Conservation (phyloP, 2,113 vertebrate species). For the Heterotis niloticus region DNA sequence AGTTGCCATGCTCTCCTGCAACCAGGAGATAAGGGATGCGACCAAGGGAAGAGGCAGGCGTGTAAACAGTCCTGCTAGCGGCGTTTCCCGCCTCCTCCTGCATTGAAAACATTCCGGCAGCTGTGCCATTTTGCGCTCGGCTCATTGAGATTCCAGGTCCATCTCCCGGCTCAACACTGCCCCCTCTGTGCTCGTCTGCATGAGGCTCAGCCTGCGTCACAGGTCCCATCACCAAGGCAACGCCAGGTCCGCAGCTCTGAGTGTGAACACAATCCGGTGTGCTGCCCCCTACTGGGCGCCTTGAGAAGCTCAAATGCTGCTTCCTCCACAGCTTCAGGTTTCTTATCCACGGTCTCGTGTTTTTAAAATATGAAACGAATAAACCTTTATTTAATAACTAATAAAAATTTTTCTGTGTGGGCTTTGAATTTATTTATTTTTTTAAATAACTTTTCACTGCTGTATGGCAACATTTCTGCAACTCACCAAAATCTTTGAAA, state of each 20-base stretch:
- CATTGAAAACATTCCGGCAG: background rate
- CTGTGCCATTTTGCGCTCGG: background rate
- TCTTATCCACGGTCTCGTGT: background rate
- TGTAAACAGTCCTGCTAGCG: background rate
- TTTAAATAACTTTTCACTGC: too few relatives aligned
- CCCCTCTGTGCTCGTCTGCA: conserved; percentile 54
- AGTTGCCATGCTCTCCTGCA: background rate
- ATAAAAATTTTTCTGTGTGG: too few relatives aligned
- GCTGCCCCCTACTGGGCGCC: conserved; percentile 73
- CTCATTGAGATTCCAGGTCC: conserved; percentile 14
- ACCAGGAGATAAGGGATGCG: background rate
- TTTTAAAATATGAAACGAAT: background rate
- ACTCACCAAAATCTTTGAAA: too few relatives aligned
- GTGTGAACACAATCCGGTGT: conserved; percentile 51
- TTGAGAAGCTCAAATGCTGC: conserved; percentile 38
- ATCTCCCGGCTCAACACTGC: conserved; percentile 54
- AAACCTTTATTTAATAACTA: too few relatives aligned
- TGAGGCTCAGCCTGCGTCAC: conserved; percentile 47
- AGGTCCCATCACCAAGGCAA: conserved; percentile 81
- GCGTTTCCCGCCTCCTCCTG: background rate
- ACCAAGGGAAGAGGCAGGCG: too few relatives aligned
- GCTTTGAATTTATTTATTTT: too few relatives aligned
- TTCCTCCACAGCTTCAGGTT: background rate
- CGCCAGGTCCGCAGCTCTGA: conserved; percentile 60
- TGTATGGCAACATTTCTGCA: too few relatives aligned